phyloP scores from a whole-genome alignment of 2,113 vertebrate genomes.

The Leucopsar rothschildi region DNA sequence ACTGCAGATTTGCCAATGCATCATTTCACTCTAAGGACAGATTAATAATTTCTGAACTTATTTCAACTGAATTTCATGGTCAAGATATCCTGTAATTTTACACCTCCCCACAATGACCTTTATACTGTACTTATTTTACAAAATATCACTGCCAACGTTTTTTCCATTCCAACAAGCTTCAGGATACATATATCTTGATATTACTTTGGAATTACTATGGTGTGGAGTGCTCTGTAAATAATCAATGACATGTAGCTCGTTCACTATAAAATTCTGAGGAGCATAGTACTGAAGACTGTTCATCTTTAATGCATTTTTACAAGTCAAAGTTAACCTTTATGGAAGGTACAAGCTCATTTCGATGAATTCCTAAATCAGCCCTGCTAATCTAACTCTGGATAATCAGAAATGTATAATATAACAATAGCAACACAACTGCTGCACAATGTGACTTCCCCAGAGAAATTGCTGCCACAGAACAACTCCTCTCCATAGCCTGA shows the following conservation, averaged over 20 bases:
- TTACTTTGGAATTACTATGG: conserved; percentile 52
- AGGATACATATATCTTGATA: conserved; percentile 57
- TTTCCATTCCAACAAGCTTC: conserved; percentile 66
- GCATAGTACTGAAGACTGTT: conserved; percentile 25
- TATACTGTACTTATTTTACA: conserved; percentile 60
- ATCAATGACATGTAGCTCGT: conserved; percentile 53
- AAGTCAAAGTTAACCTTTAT: conserved; percentile 64
- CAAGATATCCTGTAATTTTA: conserved; percentile 64
- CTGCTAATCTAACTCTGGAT: neutral
- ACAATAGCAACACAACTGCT: neutral
- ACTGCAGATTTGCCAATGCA: conserved; percentile 53
- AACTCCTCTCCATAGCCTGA: neutral
- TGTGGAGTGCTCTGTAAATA: conserved; percentile 64
- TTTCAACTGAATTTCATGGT: conserved; percentile 64
- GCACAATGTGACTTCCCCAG: neutral
- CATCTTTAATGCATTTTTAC: conserved; percentile 61
- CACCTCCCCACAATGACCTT: conserved; percentile 61
- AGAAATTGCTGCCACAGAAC: neutral
- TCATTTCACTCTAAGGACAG: conserved; percentile 55
- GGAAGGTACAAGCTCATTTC: conserved; percentile 33
- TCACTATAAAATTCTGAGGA: conserved; percentile 60
- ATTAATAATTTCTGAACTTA: conserved; percentile 68
- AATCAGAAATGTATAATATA: neutral
- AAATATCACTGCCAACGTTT: conserved; percentile 64
- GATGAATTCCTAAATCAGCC: conserved; percentile 24